phyloP scores from a whole-genome alignment of 2,797 vertebrate genomes.

The Sebastes itinus region DNA sequence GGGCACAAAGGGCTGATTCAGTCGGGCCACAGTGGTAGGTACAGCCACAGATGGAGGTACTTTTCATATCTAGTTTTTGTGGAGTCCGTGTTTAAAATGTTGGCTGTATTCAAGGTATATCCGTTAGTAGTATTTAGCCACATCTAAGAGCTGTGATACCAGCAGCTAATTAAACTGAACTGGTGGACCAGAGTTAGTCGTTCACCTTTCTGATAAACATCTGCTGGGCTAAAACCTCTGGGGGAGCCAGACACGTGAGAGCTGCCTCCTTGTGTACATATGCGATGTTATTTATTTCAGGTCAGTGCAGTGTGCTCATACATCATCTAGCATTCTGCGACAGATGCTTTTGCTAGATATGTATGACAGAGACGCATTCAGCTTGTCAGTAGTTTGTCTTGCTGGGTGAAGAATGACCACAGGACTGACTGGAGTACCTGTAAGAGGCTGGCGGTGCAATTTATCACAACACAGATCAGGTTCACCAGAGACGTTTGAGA shows the following conservation, averaged over 20 bases:
- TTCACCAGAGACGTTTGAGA: conserved; percentile 1
- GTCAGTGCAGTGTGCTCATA: conserved; percentile 59
- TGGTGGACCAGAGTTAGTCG: conserved; percentile 2
- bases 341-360: conserved; percentile 53
- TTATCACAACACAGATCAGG: conserved; percentile 18
- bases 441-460: background rate
- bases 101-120: conserved; percentile 33
- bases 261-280: conserved; percentile 58
- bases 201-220: conserved; percentile 58
- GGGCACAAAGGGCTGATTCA: conserved; percentile 84
- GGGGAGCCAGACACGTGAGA: conserved; percentile 34
- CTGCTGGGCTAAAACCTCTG: conserved; percentile 37
- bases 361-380: conserved; percentile 56
- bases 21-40: conserved; percentile 69
- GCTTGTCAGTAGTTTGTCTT: conserved; percentile 54
- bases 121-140: conserved; percentile 34
- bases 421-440: conserved; percentile 49
- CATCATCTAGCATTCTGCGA: conserved; percentile 57
- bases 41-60: conserved; percentile 64
- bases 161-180: conserved; percentile 9
- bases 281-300: conserved; percentile 63
- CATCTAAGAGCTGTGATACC: conserved; percentile 32
- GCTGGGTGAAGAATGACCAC: conserved; percentile 52
- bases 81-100: conserved; percentile 44
- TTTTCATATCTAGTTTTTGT: conserved; percentile 73